Evolutionary conservation across 2,797 vertebrate species (phyloP).

Genomic region (Leptatherina wallacei): DNA sequence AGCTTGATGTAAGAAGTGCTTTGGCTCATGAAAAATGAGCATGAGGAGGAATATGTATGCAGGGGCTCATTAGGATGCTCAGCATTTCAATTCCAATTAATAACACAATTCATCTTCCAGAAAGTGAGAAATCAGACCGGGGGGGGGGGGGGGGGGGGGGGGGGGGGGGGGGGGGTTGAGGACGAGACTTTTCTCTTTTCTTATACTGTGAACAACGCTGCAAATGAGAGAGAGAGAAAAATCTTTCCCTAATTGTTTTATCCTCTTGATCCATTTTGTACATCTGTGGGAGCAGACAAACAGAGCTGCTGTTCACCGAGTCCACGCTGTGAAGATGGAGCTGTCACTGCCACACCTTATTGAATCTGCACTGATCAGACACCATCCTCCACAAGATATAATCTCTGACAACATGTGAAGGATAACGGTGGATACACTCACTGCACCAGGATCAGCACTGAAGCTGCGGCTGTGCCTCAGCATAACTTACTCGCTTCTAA

Average conservation of each 20-base stretch:
- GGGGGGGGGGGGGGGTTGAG: conserved; percentile 9
- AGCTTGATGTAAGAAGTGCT: conserved; percentile 45
- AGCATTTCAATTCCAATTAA: conserved; percentile 67
- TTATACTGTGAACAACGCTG: conserved; percentile 10
- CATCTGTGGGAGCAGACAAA: conserved; percentile 27
- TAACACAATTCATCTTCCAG: conserved; percentile 58
- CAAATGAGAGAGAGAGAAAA: conserved; percentile 18
- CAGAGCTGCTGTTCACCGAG: conserved; percentile 14
- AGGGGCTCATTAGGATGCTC: conserved; percentile 57
- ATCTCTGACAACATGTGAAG: conserved; percentile 46
- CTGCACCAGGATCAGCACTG: neutral
- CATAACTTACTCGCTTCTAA: neutral
- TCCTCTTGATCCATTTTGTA: conserved; percentile 31
- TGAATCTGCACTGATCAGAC: conserved; percentile 48
- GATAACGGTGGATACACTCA: neutral
- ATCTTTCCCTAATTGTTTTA: conserved; percentile 38
- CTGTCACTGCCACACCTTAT: conserved; percentile 44
- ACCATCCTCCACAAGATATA: conserved; percentile 32
- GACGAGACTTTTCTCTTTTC: conserved; percentile 42
- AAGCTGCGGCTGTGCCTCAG: conserved; percentile 1
- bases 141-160: conserved; percentile 10
- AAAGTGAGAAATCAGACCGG: conserved; percentile 45
- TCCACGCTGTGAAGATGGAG: conserved; percentile 35
- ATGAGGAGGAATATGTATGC: conserved; percentile 42
- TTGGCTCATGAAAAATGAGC: conserved; percentile 47